These are phyloP conservation scores for Pterobdella sp. DNA, from an alignment of 2,888 invertebrate species.

Conservation along the genomic window DNA sequence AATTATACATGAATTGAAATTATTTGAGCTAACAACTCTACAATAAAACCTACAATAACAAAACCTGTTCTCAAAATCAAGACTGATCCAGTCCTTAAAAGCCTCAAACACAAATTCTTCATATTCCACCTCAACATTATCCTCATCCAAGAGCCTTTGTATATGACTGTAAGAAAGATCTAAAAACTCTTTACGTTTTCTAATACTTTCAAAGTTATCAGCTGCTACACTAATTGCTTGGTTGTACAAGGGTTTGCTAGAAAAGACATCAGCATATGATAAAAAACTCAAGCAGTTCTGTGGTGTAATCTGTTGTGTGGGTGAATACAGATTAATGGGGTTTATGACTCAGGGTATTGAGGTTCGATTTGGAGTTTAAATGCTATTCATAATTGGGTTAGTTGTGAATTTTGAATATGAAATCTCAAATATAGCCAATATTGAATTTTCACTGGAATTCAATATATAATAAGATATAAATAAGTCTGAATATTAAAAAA, in stretches of 20 bases:
- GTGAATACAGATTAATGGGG: not conserved
- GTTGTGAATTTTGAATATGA: too few relatives aligned
- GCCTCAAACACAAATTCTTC: conserved; percentile 49
- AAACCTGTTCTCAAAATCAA: conserved; percentile 40
- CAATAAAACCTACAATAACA: not conserved
- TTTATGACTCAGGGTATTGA: too few relatives aligned
- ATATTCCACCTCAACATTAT: conserved; percentile 47
- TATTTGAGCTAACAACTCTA: not conserved
- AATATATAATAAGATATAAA: not conserved
- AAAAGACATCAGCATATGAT: conserved; percentile 38
- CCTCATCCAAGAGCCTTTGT: conserved; percentile 44
- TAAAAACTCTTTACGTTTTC: conserved; percentile 45
- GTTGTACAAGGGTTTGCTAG: conserved; percentile 34
- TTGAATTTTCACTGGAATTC: not conserved
- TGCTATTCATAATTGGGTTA: too few relatives aligned
- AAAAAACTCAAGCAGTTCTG: conserved; percentile 38
- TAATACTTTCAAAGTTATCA: conserved; percentile 37
- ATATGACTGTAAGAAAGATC: conserved; percentile 44
- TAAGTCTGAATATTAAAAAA: not conserved
- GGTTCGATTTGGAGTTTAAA: too few relatives aligned
- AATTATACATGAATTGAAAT: too few relatives aligned
- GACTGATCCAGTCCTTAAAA: conserved; percentile 46
- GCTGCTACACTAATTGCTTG: conserved; percentile 34
- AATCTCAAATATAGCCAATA: not conserved
- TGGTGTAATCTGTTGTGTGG: conserved; percentile 12